A percentile compares a stretch with the other conserved stretches of the same genome.
Evolutionary conservation across 2,797 vertebrate species (phyloP).

Genomic region (Sebastes flavidus): DNA sequence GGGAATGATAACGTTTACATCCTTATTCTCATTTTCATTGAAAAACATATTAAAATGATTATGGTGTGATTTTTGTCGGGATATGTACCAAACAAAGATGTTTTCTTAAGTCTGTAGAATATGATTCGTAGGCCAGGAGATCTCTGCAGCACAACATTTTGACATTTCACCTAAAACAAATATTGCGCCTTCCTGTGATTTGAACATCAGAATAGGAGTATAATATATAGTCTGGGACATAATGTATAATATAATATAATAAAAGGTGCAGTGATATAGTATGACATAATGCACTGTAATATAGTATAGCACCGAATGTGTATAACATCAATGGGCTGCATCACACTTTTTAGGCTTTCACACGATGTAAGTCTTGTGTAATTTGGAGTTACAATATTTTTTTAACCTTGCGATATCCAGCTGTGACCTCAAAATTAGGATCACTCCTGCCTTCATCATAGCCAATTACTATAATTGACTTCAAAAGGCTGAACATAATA

Average conservation of each 20-base stretch:
- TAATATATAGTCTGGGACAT: background rate
- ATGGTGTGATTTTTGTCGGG: too few species aligned
- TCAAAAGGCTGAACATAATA: background rate
- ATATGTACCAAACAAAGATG: too few species aligned
- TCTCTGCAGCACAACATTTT: too few species aligned
- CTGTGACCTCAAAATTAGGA: background rate
- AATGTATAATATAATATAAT: background rate
- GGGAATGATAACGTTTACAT: too few species aligned
- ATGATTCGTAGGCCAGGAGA: too few species aligned
- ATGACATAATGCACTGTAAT: too few species aligned
- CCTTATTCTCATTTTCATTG: too few species aligned
- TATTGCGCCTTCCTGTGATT: too few species aligned
- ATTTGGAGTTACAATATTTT: background rate
- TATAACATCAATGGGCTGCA: background rate
- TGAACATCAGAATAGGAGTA: background rate
- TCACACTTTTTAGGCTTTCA: background rate
- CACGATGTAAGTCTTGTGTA: background rate
- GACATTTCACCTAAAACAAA: too few species aligned
- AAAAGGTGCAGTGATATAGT: background rate
- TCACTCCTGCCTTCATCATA: background rate
- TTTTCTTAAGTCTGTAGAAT: too few species aligned
- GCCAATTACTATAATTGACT: background rate
- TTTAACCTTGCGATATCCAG: background rate
- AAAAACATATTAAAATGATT: too few species aligned
- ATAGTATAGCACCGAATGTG: background rate